Conservation (phyloP, 2,113 vertebrate genomes). For the Anarrhichthys ocellatus region DNA sequence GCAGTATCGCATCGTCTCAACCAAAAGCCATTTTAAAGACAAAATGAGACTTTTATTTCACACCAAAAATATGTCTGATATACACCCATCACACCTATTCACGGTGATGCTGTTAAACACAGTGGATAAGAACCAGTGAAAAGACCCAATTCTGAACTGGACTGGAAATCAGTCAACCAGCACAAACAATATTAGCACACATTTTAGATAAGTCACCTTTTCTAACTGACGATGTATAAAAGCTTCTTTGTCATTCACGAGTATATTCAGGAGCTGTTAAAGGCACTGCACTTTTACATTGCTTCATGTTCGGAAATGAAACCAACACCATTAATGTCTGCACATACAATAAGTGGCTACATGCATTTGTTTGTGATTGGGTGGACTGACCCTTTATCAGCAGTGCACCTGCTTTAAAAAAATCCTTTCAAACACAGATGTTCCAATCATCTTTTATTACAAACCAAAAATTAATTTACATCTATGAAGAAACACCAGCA, state of each 20-base stretch:
- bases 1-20: background rate
- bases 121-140: background rate
- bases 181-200: background rate
- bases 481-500: slow-evolving; percentile 15
- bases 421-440: background rate
- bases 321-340: background rate
- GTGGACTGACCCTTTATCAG: background rate
- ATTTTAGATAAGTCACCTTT: background rate
- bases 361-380: background rate
- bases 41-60: background rate
- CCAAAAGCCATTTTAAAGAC: too few relatives aligned
- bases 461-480: slow-evolving; percentile 52
- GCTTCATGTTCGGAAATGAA: background rate
- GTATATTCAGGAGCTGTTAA: too few relatives aligned
- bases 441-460: slow-evolving; percentile 53
- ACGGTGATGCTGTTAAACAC: background rate
- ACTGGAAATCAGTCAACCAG: background rate
- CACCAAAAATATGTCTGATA: background rate
- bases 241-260: too few relatives aligned
- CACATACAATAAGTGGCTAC: background rate
- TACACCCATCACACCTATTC: background rate
- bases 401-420: background rate
- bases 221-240: too few relatives aligned
- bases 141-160: too few relatives aligned
- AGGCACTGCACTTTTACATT: background rate